Percentiles rank a stretch among this genome's conserved stretches.
Evolutionary conservation across 2,113 vertebrate genomes (phyloP).

Genomic region (Herpetotheres cachinnans): DNA sequence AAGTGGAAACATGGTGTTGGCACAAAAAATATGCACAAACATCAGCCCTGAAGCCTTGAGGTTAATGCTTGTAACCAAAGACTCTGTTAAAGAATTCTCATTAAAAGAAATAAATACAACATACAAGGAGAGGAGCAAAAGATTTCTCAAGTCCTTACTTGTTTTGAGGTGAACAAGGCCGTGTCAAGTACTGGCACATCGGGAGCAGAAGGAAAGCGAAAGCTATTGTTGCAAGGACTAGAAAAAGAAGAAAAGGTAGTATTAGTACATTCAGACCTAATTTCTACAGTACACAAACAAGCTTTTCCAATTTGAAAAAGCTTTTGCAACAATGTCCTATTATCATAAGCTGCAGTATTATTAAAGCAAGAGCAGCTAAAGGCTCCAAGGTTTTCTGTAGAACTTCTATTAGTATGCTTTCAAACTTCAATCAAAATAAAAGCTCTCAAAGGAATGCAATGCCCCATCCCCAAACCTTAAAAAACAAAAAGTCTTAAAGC

Average conservation of each 20-base stretch:
- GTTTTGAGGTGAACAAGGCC: conserved; percentile 96
- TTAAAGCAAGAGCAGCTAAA: background rate
- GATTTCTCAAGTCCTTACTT: conserved; percentile 83
- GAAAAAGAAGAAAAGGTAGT: conserved; percentile 50
- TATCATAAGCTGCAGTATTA: background rate
- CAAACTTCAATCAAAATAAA: background rate
- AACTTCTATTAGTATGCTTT: background rate
- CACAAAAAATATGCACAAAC: background rate
- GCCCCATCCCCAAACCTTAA: background rate
- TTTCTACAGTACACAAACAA: conserved; percentile 4
- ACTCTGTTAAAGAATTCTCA: background rate
- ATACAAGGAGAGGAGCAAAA: background rate
- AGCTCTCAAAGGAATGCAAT: background rate
- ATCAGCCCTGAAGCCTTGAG: background rate
- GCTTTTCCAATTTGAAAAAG: background rate
- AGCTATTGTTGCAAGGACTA: conserved; percentile 98
- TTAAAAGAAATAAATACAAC: background rate
- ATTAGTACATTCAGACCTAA: conserved; percentile 30
- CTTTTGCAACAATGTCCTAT: background rate
- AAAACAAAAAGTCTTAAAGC: background rate
- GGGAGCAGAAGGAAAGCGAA: conserved; percentile 98
- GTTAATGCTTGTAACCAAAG: background rate
- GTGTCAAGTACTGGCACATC: conserved; percentile 99
- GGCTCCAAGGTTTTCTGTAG: background rate
- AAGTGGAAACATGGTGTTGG: background rate